Evolutionary conservation across 2,888 invertebrate genomes (phyloP), one percentile per base, ranked within the genome.

Genomic region (Drosophila dives): DNA sequence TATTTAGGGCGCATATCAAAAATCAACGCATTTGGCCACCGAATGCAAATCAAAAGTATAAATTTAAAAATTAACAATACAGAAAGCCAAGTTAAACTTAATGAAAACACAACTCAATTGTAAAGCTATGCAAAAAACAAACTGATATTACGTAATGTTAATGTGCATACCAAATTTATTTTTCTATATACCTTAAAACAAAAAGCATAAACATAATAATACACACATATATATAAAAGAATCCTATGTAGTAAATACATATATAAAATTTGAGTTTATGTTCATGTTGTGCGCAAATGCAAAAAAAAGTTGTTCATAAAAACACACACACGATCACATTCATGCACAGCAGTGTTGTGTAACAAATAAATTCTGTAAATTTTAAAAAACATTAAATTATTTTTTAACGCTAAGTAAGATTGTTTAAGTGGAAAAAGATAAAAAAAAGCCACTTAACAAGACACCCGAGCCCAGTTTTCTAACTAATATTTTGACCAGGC

Each of bases 21-120:
- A 90, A 86, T 89, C 85, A 77, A 79, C 73, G 61, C 87, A 81
- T 77, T 91, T 89, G 81, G 91, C 75, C 90, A 89, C 89, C 90
- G 78, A 75, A 54, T 56, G 32, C 32, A 51, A 67, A 63, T 45
- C 50, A 64, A 56, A 68, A 59, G 23, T 56, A 62, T 68, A 70
- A 64, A 36, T 55, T 63, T 34, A 45, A 51, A 72, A 72, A 66
- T 38, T 53, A 59, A 66, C 45, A 60, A 48, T 63, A 38, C 29
- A 63, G n/a, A 48, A 72, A 80, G 80, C 80, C 77, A 86, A 89
- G 86, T 84, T 84, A 75, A 84, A 81, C 72, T 77, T 77, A 71
- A 50, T 32, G 23, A 66, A 62, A 33, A 36, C 49, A 50, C 50
- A 66, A 79, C 80, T 72, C 66, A 77, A 77, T 62, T 64, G 54